Base-by-base conservation (phyloP, 2,113 vertebrate genomes). In the Stictonetta naevosa region DNA sequence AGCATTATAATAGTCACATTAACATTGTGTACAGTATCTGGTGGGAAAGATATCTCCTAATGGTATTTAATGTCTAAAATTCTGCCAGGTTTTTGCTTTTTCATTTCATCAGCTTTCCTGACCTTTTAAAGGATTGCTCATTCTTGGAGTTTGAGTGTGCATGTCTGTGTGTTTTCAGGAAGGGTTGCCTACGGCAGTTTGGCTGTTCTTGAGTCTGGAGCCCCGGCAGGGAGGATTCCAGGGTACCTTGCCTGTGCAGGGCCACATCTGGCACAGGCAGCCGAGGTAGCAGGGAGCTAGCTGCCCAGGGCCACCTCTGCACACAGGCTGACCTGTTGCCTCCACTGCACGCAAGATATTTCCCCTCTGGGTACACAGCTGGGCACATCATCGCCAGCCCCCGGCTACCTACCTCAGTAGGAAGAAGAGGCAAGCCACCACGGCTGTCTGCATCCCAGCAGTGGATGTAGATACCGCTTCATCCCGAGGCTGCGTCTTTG, bases 11-110 rank as follows among this genome's bases (percentile, higher is more conserved):
- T 53, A 71, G 73, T 91, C 93, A 14, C 73, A 59, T 84, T 85
- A 88, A 60, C 6, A 8, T 40, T 71, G 69, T 58, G 4, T 69
- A 78, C 25, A 10, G 59, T 82, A 48, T 78, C 20, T 63, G 73
- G 80, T 88, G 23, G 20, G 58, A 22, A 67, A 72, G 71, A 48
- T 58, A 64, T 29, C 25, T 72, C 58, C 34, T 92, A 17, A 73
- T 68, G 53, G 46, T 53, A 34, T 83, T 89, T 86, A 78, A 84
- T 68, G 17, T 66, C 72, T 72, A 77, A 81, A 90, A 90, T 88
- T 86, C 58, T 90, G 69, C 80, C 64, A 88, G 53, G 7, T 68
- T 88, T 92, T 78, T 92, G 38, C 59, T 56, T 90, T 80, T 88
- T 78, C 1, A 0, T 90, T 80, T 81, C 50, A 23, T 83, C 44